phyloP scores from a whole-genome alignment of 2,113 vertebrate species.

The Synchiropus splendidus region DNA sequence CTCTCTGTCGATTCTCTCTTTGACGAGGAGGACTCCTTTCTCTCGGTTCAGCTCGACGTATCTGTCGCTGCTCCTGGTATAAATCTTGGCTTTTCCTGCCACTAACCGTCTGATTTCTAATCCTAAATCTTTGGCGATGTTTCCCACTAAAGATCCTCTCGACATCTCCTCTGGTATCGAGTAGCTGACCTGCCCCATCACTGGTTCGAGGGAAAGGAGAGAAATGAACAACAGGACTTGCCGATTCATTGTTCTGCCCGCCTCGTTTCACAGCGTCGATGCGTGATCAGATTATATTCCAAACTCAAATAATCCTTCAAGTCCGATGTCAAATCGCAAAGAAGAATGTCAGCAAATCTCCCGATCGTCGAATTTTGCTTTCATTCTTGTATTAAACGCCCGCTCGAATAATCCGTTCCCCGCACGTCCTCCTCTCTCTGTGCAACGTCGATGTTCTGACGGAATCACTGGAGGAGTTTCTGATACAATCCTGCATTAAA shows the following conservation, averaged over 20 bases:
- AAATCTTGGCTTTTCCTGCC: conserved; percentile 47
- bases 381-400: background rate
- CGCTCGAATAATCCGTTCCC: background rate
- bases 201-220: conserved; percentile 16
- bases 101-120: conserved; percentile 53
- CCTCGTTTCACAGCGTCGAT: background rate
- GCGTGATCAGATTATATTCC: background rate
- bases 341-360: background rate
- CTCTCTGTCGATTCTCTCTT: conserved; percentile 52
- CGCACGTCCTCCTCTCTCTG: background rate
- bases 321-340: background rate
- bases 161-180: conserved; percentile 65
- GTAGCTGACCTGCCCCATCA: conserved; percentile 53
- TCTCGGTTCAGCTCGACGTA: conserved; percentile 55
- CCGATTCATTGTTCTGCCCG: conserved; percentile 36
- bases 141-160: conserved; percentile 59
- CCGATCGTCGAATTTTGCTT: background rate
- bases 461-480: conserved; percentile 5
- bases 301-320: background rate
- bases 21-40: conserved; percentile 42
- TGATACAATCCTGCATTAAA: background rate
- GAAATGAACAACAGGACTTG: conserved; percentile 36
- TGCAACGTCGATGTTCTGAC: conserved; percentile 5
- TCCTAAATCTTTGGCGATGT: conserved; percentile 61
- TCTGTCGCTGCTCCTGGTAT: conserved; percentile 51